phyloP scores from a whole-genome alignment of 2,888 invertebrate genomes.

The Drosophila mimica region DNA sequence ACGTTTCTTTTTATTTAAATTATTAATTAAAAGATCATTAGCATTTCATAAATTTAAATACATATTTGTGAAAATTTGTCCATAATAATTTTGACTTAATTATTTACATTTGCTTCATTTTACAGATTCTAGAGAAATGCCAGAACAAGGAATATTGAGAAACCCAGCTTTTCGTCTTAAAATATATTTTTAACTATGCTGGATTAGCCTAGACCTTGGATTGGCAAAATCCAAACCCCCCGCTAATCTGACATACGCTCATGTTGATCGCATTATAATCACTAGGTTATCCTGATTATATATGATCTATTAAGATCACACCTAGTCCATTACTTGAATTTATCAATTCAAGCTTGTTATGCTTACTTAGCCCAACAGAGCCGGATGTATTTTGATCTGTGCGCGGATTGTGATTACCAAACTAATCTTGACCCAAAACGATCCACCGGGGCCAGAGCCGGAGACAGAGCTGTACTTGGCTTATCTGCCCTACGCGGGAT shows the following conservation, averaged over 20 bases:
- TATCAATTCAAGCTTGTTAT: slow-evolving; percentile 36
- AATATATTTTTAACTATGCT: not conserved
- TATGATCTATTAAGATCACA: slow-evolving; percentile 56
- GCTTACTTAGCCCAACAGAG: slow-evolving; percentile 34
- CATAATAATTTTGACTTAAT: not conserved
- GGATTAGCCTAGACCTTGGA: not conserved
- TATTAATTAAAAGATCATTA: not conserved
- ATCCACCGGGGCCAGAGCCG: slow-evolving; percentile 15
- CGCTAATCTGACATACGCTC: slow-evolving; percentile 15
- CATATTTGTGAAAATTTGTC: not conserved
- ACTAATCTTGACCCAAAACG: slow-evolving; percentile 50
- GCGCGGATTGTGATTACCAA: slow-evolving; percentile 39
- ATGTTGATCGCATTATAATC: slow-evolving; percentile 29
- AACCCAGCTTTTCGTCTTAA: slow-evolving; percentile 2
- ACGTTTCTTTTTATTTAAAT: not conserved
- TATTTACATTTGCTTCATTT: not conserved
- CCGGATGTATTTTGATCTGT: slow-evolving; percentile 55
- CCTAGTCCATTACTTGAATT: slow-evolving; percentile 61
- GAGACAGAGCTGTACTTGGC: slow-evolving; percentile 21
- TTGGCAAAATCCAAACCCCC: slow-evolving; percentile 27
- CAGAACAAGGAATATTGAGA: not conserved
- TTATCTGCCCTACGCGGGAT: slow-evolving; percentile 34
- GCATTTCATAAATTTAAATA: not conserved
- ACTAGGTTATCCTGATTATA: slow-evolving; percentile 19
- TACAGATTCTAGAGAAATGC: not conserved